phyloP scores from a whole-genome alignment of 2,113 vertebrate genomes.

The Isurus oxyrinchus region DNA sequence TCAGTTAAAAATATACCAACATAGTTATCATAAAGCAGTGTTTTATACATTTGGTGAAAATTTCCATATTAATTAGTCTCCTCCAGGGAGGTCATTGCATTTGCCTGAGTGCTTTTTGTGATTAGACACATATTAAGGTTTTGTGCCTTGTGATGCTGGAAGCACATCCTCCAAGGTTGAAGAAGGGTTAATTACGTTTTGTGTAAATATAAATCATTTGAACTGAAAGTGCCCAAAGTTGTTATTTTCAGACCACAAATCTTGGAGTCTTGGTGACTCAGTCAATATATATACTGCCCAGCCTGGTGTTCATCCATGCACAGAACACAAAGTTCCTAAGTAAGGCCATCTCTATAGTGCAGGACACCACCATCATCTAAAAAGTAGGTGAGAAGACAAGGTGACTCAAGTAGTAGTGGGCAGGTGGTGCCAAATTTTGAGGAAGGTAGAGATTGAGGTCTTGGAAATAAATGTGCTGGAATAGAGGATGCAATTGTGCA shows the following conservation, averaged over 20 bases:
- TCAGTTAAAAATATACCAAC: slow-evolving; percentile 24
- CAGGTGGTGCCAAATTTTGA: not conserved
- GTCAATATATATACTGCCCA: not conserved
- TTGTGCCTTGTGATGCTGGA: not conserved
- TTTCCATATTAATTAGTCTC: slow-evolving; percentile 25
- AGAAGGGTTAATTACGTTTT: not conserved
- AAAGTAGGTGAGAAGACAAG: not conserved
- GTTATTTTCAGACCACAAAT: not conserved
- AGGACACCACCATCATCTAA: not conserved
- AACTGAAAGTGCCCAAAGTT: not conserved
- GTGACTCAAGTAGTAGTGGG: not conserved
- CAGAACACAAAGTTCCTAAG: not conserved
- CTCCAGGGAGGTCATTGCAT: not conserved
- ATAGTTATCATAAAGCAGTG: not conserved
- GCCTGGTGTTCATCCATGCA: not conserved
- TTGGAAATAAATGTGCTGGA: not conserved
- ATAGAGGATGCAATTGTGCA: not conserved
- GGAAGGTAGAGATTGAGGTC: not conserved
- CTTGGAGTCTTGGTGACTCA: not conserved
- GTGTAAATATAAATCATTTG: slow-evolving; percentile 10
- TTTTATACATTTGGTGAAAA: slow-evolving; percentile 4
- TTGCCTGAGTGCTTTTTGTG: not conserved
- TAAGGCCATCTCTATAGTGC: not conserved
- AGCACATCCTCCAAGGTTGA: not conserved
- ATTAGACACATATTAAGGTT: not conserved